A percentile compares a stretch with the other conserved stretches of the same genome.
phyloP scores from a whole-genome alignment of 2,888 invertebrate genomes.

The Oscheius onirici region DNA sequence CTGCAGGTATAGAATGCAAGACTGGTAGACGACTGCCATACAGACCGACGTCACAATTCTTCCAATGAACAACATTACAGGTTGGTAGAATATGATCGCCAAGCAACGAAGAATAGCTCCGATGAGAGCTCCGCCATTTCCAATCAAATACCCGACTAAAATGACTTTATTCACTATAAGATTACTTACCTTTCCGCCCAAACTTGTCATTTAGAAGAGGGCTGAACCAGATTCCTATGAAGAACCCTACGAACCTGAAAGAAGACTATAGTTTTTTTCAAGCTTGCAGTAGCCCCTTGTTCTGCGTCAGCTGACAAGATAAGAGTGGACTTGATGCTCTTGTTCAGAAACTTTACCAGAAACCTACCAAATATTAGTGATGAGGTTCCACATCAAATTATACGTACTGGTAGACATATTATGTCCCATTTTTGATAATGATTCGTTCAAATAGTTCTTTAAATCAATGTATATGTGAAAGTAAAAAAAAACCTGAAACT shows the following conservation, averaged over 20 bases:
- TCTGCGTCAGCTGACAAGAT: constrained; percentile 22
- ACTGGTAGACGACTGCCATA: constrained; percentile 61
- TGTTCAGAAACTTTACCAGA: background rate
- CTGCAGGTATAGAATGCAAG: constrained; percentile 59
- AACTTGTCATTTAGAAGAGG: constrained; percentile 60
- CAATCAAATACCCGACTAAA: constrained; percentile 56
- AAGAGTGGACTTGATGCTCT: background rate
- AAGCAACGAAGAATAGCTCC: constrained; percentile 50
- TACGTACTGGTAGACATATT: constrained; percentile 44
- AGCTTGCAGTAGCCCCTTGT: background rate
- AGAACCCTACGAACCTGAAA: constrained; percentile 59
- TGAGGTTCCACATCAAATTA: constrained; percentile 58
- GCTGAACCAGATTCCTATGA: constrained; percentile 60
- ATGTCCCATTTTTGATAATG: constrained; percentile 34
- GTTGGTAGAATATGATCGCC: constrained; percentile 44
- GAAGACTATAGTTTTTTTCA: background rate
- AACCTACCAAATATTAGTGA: constrained; percentile 58
- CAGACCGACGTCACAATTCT: constrained; percentile 57
- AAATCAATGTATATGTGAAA: background rate
- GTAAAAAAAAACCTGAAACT: constrained; percentile 49
- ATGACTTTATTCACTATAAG: background rate
- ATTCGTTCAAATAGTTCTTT: constrained; percentile 44
- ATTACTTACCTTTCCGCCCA: constrained; percentile 55
- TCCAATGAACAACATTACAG: constrained; percentile 54
- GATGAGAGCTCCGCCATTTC: constrained; percentile 47